Conservation (phyloP, 2,797 vertebrate species). For the Iguana delicatissima region DNA sequence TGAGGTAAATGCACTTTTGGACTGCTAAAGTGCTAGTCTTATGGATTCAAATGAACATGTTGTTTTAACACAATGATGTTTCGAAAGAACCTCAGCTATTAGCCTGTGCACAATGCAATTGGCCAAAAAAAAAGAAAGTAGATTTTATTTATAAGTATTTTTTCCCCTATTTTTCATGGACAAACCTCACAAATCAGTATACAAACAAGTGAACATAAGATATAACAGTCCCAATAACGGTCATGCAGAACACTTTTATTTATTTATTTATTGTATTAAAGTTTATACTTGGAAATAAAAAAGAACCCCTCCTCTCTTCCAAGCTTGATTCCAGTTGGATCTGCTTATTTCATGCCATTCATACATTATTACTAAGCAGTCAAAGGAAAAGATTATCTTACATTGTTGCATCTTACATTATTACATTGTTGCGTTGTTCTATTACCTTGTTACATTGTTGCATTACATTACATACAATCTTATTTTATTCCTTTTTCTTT, state of each 20-base stretch:
- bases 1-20: constrained; percentile 35
- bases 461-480: too few relatives aligned
- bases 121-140: background rate
- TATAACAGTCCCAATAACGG: background rate
- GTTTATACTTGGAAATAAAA: too few relatives aligned
- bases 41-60: constrained; percentile 4
- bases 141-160: background rate
- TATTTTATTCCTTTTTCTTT: too few relatives aligned
- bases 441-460: too few relatives aligned
- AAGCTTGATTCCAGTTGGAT: too few relatives aligned
- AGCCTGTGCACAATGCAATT: background rate
- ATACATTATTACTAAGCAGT: too few relatives aligned
- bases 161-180: background rate
- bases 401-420: too few relatives aligned
- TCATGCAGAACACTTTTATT: background rate
- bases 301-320: too few relatives aligned
- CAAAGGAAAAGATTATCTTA: too few relatives aligned
- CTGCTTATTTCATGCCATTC: too few relatives aligned
- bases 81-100: background rate
- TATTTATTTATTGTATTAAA: too few relatives aligned
- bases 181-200: background rate
- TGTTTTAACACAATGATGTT: background rate
- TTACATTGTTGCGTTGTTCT: too few relatives aligned
- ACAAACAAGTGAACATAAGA: background rate
- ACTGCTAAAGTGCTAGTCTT: constrained; percentile 33